Evolutionary conservation across 2,797 vertebrate genomes (phyloP), one percentile per base, ranked within the genome.

Genomic region (Urocyon cinereoargenteus): DNA sequence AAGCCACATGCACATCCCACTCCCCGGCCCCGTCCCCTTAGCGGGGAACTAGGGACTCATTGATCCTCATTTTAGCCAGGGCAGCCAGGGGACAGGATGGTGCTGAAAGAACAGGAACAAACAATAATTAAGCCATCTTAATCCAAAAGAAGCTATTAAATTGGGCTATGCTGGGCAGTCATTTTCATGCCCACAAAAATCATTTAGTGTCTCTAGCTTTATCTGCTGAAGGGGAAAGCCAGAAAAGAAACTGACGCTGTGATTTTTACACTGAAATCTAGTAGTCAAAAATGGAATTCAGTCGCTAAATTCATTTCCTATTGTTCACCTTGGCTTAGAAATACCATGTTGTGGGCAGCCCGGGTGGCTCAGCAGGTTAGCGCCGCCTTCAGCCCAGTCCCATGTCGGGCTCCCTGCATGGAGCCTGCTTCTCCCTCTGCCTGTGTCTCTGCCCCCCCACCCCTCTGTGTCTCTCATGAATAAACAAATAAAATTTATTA

Each of bases 161-260:
- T 81, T 83, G 78, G 24, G 57, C 57, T 59, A 19, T 62, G 19
- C 12, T 59, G 10, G 2, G 57, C 40, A 55, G 40, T 94, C 40
- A 72, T 92, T 93, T 92, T 95, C 68, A 86, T 55, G 24, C 53
- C 31, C 68, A 70, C 21, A 92, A 87, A 49, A 11, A 22, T 40
- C 36, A 40, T 66, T 85, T 73, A 62, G 28, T 36, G 34, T 89
- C 72, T 72, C 75, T 36, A 73, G 31, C 53, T 94, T 87, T 86
- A 87, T 78, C 95, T 95, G 40, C 64, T 79, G 49, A 88, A 64
- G 28, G 45, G 18, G 51, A 96, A 70, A 96, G 49, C 51, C 34
- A 45, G 7, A 34, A 21, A 5, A 21, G n/a, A 78, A 31, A 55
- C 55, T 51, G 49, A 55, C 51, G 6, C 51, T 34, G 11, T 55